A percentile compares a stretch with the other conserved stretches of the same genome.
Evolutionary conservation across 1,140 invertebrate species (phyloP).

Genomic region (Oedothorax gibbosus): DNA sequence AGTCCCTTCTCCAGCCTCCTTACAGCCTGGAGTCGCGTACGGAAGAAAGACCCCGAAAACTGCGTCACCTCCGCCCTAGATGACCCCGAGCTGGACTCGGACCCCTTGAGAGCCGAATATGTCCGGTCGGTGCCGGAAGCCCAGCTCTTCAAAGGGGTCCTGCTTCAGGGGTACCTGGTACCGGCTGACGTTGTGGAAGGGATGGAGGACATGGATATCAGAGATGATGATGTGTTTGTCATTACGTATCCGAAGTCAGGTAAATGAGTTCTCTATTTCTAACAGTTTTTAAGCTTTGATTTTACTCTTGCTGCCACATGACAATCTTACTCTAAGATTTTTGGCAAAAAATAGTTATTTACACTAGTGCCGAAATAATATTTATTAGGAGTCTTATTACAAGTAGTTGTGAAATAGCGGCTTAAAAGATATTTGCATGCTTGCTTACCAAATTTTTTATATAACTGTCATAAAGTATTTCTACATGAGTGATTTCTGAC

Average conservation of each 20-base stretch:
- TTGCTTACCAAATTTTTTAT: too few species aligned
- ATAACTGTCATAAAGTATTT: too few species aligned
- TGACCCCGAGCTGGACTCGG: slow-evolving; percentile 3
- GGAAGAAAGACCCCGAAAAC: slow-evolving; percentile 11
- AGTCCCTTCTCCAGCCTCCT: slow-evolving; percentile 35
- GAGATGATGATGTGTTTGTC: slow-evolving; percentile 68
- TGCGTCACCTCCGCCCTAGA: slow-evolving; percentile 1
- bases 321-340: not conserved
- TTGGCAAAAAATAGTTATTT: not conserved
- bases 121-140: slow-evolving; percentile 61
- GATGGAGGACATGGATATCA: slow-evolving; percentile 60
- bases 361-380: too few species aligned
- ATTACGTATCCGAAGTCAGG: slow-evolving; percentile 69
- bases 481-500: too few species aligned
- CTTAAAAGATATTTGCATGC: too few species aligned
- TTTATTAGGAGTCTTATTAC: too few species aligned
- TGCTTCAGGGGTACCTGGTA: slow-evolving; percentile 63
- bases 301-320: not conserved
- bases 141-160: slow-evolving; percentile 53
- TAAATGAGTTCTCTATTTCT: too few species aligned
- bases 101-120: slow-evolving; percentile 49
- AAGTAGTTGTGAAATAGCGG: too few species aligned
- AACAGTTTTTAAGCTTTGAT: too few species aligned
- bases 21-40: slow-evolving; percentile 5
- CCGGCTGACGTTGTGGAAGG: slow-evolving; percentile 53